These are phyloP conservation scores for Rhingia campestris DNA, from an alignment of 2,888 invertebrate genomes.

Conservation along the genomic window DNA sequence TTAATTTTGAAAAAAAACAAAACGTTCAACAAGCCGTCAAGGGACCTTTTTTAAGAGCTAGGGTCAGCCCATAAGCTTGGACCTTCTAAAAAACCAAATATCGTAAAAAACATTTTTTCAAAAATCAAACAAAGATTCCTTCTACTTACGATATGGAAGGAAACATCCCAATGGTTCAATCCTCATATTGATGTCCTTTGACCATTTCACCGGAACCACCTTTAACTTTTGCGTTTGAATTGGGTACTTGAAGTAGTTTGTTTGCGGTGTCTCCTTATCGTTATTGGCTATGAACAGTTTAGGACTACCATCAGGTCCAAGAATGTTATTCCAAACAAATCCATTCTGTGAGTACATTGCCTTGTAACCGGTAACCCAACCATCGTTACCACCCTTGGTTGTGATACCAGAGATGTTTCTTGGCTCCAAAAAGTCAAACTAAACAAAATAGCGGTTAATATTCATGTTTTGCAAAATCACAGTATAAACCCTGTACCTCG, in stretches of 20 bases:
- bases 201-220: conserved; percentile 89
- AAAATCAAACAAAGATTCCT: conserved; percentile 7
- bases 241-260: conserved; percentile 88
- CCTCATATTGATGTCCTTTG: conserved; percentile 88
- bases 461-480: neutral
- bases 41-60: too few species aligned
- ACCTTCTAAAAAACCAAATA: neutral
- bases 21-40: too few species aligned
- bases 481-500: conserved; percentile 82
- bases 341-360: conserved; percentile 89
- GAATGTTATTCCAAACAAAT: conserved; percentile 87
- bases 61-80: neutral
- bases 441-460: neutral
- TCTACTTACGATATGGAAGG: conserved; percentile 86
- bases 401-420: conserved; percentile 90
- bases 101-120: too few species aligned
- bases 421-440: conserved; percentile 90
- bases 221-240: conserved; percentile 89
- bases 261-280: conserved; percentile 85
- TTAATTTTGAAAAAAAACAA: too few species aligned
- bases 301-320: conserved; percentile 84
- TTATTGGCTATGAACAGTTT: conserved; percentile 89
- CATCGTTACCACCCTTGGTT: conserved; percentile 88
- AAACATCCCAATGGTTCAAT: conserved; percentile 92
- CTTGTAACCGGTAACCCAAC: conserved; percentile 90